Conservation (phyloP, 2,113 vertebrate species). For the Charina bottae region DNA sequence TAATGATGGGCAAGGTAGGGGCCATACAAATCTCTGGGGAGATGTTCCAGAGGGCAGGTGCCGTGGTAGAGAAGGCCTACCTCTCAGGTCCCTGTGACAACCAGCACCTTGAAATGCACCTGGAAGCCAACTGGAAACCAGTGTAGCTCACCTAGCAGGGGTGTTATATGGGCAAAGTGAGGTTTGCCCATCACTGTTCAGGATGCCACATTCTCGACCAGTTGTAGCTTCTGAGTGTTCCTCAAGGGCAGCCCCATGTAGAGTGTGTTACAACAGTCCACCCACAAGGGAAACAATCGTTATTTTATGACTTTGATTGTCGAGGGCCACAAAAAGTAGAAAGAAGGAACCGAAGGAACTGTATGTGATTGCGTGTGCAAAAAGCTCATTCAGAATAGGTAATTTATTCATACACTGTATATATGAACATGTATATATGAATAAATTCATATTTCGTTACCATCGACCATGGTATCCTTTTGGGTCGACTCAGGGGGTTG, state of each 20-base stretch:
- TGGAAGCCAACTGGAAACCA: neutral
- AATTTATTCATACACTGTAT: neutral
- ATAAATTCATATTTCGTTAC: no score
- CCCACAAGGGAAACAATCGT: neutral
- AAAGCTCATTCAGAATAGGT: neutral
- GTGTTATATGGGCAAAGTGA: neutral
- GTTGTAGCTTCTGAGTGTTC: neutral
- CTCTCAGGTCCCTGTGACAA: neutral
- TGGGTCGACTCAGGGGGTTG: no score
- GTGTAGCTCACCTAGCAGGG: neutral
- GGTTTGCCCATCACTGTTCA: neutral
- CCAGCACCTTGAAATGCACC: neutral
- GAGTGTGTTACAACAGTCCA: neutral
- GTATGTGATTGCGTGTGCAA: neutral
- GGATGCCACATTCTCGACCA: neutral
- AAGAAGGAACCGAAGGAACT: accelerated
- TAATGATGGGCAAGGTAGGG: neutral
- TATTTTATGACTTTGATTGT: neutral
- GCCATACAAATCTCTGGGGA: neutral
- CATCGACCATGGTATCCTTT: no score
- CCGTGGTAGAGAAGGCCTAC: neutral
- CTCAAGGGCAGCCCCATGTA: neutral
- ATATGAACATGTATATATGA: no score
- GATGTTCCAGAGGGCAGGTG: neutral
- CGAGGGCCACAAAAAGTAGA: neutral